Evolutionary conservation across 2,888 invertebrate genomes (phyloP), one percentile per base, ranked within the genome.

Genomic region (Drosophila rellima): DNA sequence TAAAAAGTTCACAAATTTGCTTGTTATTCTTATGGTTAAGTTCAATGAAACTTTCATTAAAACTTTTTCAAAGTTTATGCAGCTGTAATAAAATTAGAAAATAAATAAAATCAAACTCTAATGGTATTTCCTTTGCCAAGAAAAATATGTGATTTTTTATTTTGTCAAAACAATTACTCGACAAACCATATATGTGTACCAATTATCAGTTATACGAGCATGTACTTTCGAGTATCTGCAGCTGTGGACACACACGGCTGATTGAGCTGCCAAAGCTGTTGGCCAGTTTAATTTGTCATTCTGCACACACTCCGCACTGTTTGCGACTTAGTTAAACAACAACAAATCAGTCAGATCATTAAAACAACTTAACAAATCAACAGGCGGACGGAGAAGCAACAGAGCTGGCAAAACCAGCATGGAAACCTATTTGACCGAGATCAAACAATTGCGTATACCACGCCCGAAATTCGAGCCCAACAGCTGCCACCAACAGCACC

Each of bases 351-450:
- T 48, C 67, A 62, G 48, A 45, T 78, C 75, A 80, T 88, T 85
- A 70, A 74, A 80, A 57, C 72, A 74, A 69, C 54, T 66, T 61
- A 73, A 74, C 70, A 83, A 81, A 76, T 75, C 85, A 87, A 70
- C 85, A 84, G 82, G 78, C 82, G 52, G 51, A 55, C 72, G 33
- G 60, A 66, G 56, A 44, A 15, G 59, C 62, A 44, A 29, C 52
- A 40, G 47, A 15, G 31, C 15, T 40, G n/a, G 45, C 60, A 8
- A 44, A 44, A 37, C 11, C 61, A 90, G 73, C 80, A 97, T 97
- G 97, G 97, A 97, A 91, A 95, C 96, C 82, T 97, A 97, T 96
- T 92, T 97, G 88, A 95, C 95, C 77, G 96, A 97, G 92, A 96
- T 97, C 50, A 96, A 97, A 92, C 95, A 96, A 80, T 95, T 97